Conservation (phyloP, 2,888 invertebrate species). For the Augochlorella aurata region DNA sequence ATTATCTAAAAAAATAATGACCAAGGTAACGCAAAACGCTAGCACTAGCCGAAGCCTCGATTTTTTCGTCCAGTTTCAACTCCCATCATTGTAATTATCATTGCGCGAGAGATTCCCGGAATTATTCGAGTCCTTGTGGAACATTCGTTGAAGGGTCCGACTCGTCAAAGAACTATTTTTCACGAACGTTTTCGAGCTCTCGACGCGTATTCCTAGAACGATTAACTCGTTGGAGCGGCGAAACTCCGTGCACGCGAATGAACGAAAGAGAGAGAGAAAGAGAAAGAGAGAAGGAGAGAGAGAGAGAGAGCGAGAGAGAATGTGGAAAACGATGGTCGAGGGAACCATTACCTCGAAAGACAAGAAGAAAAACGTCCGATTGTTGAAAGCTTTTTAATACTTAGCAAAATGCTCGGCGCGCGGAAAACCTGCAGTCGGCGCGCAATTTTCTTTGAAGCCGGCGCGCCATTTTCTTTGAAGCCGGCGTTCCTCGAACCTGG, state of each 20-base stretch:
- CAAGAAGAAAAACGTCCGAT: constrained; percentile 57
- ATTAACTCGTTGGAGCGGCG: background rate
- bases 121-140: background rate
- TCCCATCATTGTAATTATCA: background rate
- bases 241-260: constrained; percentile 1
- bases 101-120: background rate
- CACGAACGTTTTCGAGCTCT: constrained; percentile 4
- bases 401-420: constrained; percentile 37
- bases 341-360: constrained; percentile 19
- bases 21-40: background rate
- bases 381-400: constrained; percentile 47
- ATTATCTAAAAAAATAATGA: background rate
- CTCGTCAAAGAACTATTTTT: background rate
- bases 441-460: constrained; percentile 1
- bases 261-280: constrained; percentile 6
- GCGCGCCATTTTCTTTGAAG: constrained; percentile 4
- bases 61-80: background rate
- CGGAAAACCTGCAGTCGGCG: background rate
- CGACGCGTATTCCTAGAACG: background rate
- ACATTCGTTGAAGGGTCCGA: background rate
- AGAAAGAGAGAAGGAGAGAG: background rate
- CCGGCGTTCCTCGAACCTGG: constrained; percentile 11
- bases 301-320: background rate
- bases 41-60: constrained; percentile 10
- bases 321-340: background rate